Conservation (phyloP, 1,140 invertebrate genomes). For the Lysiphlebus fabarum region DNA sequence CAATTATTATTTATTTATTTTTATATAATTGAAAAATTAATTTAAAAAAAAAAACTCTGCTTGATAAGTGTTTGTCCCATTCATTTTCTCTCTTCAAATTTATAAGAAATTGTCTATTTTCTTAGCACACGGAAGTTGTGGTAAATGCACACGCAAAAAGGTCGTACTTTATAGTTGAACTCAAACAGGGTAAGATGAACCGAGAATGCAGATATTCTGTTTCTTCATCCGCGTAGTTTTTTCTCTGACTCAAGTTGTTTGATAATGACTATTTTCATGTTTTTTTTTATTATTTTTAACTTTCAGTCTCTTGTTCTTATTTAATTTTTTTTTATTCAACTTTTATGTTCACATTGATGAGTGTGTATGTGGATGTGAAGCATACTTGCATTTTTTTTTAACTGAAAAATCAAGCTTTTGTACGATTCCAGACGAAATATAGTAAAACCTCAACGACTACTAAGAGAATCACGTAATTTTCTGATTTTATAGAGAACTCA, state of each 20-base stretch:
- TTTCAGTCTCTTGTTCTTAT: background rate
- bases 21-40: too few relatives aligned
- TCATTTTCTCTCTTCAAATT: too few relatives aligned
- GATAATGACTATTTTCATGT: too few relatives aligned
- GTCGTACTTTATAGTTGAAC: conserved; percentile 15
- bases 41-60: too few relatives aligned
- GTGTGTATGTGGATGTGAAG: too few relatives aligned
- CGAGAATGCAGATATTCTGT: conserved; percentile 10
- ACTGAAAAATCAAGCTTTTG: too few relatives aligned
- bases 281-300: background rate
- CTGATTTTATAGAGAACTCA: background rate
- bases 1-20: too few relatives aligned
- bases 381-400: too few relatives aligned
- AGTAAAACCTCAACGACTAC: background rate
- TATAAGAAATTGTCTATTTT: too few relatives aligned
- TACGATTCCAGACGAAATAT: too few relatives aligned
- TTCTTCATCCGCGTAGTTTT: background rate
- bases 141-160: conserved; percentile 11
- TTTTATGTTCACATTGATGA: background rate
- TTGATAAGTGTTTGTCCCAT: too few relatives aligned
- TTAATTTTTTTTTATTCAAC: background rate
- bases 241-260: too few relatives aligned
- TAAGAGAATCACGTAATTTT: conserved; percentile 20
- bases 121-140: background rate
- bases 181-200: background rate